These are phyloP conservation scores for Melanogrammus aeglefinus DNA, from an alignment of 2,797 vertebrate species.

Conservation along the genomic window DNA sequence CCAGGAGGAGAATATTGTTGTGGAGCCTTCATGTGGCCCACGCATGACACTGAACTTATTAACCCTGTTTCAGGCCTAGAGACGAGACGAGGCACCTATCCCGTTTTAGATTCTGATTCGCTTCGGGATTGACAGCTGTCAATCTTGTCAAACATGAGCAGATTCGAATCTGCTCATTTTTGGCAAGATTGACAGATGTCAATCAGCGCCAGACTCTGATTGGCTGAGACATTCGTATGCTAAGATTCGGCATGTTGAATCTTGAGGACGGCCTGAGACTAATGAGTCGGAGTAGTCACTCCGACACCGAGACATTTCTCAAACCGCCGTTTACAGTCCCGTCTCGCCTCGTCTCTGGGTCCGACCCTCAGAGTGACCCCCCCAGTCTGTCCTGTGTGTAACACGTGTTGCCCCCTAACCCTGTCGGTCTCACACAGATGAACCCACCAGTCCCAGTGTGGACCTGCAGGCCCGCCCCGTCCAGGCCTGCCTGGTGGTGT, in stretches of 20 bases:
- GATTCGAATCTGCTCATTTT: too few relatives aligned
- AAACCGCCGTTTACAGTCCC: too few relatives aligned
- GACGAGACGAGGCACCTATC: not conserved
- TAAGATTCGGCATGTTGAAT: not conserved
- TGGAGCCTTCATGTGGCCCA: not conserved
- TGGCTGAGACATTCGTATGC: too few relatives aligned
- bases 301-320: too few relatives aligned
- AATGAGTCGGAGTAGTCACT: too few relatives aligned
- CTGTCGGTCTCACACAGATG: constrained; percentile 71
- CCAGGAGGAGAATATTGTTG: not conserved
- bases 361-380: not conserved
- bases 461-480: constrained; percentile 84
- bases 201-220: too few relatives aligned
- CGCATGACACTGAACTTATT: not conserved
- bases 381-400: constrained; percentile 13
- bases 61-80: not conserved
- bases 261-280: not conserved
- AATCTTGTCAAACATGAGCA: too few relatives aligned
- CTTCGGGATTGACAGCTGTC: too few relatives aligned
- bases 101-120: not conserved
- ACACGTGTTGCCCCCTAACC: constrained; percentile 27
- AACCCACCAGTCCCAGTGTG: constrained; percentile 83
- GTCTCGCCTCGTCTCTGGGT: not conserved
- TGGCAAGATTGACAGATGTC: too few relatives aligned
- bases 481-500: constrained; percentile 85